A percentile compares a stretch with the other conserved stretches of the same genome.
These are phyloP conservation scores for Temnothorax curvispinosus DNA, from an alignment of 1,140 invertebrate species.

Conservation along the genomic window DNA sequence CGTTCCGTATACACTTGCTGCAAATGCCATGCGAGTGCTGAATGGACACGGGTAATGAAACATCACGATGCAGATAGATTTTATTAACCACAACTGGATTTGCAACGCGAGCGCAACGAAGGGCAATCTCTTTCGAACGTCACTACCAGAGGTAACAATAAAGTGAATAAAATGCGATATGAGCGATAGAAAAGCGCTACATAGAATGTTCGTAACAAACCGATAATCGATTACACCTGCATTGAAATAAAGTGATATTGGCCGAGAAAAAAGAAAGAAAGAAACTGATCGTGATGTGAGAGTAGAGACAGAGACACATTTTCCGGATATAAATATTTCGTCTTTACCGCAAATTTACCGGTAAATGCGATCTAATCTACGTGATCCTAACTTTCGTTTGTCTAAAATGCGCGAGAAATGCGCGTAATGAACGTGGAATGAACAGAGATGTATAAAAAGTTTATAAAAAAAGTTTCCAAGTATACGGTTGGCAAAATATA, in stretches of 20 bases:
- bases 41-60: slow-evolving; percentile 17
- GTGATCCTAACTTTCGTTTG: background rate
- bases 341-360: background rate
- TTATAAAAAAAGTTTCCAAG: background rate
- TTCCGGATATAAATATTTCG: background rate
- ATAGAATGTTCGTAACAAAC: slow-evolving; percentile 6
- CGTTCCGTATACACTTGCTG: background rate
- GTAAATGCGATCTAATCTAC: background rate
- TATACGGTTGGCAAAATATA: background rate
- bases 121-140: slow-evolving; percentile 27
- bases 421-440: background rate
- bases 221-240: slow-evolving; percentile 40
- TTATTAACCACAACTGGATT: slow-evolving; percentile 34
- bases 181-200: slow-evolving; percentile 47
- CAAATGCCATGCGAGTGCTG: background rate
- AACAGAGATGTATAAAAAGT: too few species aligned
- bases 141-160: slow-evolving; percentile 51
- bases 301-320: background rate
- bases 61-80: slow-evolving; percentile 17
- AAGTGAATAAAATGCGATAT: slow-evolving; percentile 44
- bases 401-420: background rate
- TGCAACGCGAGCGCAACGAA: slow-evolving; percentile 1
- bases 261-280: background rate
- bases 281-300: background rate
- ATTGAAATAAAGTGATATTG: slow-evolving; percentile 38